Percentiles rank a stretch among this genome's conserved stretches.
Conservation (phyloP, 2,113 vertebrate species). For the Macquaria ambigua region DNA sequence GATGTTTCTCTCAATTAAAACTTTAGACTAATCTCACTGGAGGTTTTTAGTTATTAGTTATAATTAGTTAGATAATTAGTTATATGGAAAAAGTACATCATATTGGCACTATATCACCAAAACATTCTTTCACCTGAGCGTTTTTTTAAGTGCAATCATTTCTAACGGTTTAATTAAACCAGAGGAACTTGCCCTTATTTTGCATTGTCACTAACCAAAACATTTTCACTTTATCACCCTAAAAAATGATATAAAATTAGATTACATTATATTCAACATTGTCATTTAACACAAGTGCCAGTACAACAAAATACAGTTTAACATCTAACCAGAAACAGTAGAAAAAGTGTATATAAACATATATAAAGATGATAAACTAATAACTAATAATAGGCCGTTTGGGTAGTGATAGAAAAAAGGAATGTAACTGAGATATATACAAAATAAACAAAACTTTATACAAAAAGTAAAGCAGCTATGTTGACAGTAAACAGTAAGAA, state of each 20-base stretch:
- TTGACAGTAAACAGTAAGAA: neutral
- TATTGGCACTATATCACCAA: neutral
- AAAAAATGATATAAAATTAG: too few relatives aligned
- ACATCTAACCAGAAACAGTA: neutral
- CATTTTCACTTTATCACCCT: neutral
- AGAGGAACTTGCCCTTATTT: too few relatives aligned
- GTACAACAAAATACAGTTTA: neutral
- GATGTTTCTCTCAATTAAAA: neutral
- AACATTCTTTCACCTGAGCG: neutral
- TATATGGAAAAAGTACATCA: neutral
- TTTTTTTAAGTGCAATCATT: neutral
- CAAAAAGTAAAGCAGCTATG: neutral
- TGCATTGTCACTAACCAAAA: neutral
- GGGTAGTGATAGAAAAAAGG: neutral
- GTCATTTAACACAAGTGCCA: neutral
- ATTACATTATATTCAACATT: neutral
- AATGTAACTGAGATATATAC: neutral
- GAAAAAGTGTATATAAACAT: neutral
- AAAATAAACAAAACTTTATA: neutral
- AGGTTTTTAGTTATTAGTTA: neutral
- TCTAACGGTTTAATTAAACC: neutral
- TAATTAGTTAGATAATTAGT: neutral
- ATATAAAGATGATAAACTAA: neutral
- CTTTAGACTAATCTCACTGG: neutral
- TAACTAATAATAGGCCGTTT: too few relatives aligned